Evolutionary conservation across 1,140 invertebrate species (phyloP).

Genomic region (Procambarus virginalis): DNA sequence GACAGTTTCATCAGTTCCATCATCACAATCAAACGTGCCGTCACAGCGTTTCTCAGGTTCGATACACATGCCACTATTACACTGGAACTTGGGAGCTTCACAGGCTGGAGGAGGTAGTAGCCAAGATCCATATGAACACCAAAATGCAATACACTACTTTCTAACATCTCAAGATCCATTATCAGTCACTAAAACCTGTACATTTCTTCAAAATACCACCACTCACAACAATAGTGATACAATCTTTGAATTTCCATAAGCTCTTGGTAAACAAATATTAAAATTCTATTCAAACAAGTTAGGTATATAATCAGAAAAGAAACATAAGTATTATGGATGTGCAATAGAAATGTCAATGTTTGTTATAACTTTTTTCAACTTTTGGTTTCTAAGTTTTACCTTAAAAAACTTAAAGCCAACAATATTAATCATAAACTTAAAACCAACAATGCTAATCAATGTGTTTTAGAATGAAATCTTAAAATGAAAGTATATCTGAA

Average conservation of each 20-base stretch:
- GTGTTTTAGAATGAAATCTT: too few species aligned
- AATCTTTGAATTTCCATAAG: too few species aligned
- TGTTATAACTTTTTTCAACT: too few species aligned
- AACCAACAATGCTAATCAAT: too few species aligned
- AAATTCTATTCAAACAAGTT: neutral
- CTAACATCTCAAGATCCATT: neutral
- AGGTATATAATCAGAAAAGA: neutral
- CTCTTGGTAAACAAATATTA: neutral
- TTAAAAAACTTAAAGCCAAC: too few species aligned
- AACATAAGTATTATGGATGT: too few species aligned
- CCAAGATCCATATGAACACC: neutral
- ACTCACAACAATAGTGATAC: neutral
- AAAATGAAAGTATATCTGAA: too few species aligned
- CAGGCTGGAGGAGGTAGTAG: constrained; percentile 42
- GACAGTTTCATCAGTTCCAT: constrained; percentile 75
- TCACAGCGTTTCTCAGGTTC: constrained; percentile 74
- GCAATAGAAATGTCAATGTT: too few species aligned
- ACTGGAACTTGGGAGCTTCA: constrained; percentile 71
- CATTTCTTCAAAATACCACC: neutral
- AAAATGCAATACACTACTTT: neutral
- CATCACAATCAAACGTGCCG: constrained; percentile 76
- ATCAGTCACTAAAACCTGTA: neutral
- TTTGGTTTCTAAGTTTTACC: too few species aligned
- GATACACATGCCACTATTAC: constrained; percentile 72
- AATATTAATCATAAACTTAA: too few species aligned